Conservation (phyloP, 2,113 vertebrate species). For the Azemiops feae region DNA sequence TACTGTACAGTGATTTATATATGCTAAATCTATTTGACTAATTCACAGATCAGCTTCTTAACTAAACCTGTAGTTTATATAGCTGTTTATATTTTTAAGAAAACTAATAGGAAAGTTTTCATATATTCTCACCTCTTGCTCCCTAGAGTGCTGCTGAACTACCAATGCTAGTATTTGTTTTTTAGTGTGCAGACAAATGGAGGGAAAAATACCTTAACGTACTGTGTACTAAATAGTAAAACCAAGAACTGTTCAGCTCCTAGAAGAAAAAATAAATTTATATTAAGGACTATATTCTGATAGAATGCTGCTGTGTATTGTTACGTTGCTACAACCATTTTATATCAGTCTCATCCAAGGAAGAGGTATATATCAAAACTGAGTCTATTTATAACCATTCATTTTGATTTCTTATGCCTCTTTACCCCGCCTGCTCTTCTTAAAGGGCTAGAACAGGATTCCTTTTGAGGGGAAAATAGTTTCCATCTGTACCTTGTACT, state of each 20-base stretch:
- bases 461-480: neutral
- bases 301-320: constrained; percentile 5
- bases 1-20: constrained; percentile 14
- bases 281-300: neutral
- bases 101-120: neutral
- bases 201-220: rapidly evolving
- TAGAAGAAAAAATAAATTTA: neutral
- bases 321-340: neutral
- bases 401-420: neutral
- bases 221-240: constrained; percentile 7
- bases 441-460: neutral
- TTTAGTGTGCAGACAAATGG: neutral
- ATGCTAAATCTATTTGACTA: neutral
- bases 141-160: constrained; percentile 27
- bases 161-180: neutral
- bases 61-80: neutral
- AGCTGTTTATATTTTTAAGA: neutral
- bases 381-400: neutral
- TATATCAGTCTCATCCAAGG: neutral
- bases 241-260: neutral
- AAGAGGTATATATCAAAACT: neutral
- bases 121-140: neutral
- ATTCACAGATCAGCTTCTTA: constrained; percentile 21
- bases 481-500: neutral
- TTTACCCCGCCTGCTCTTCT: neutral